These are phyloP conservation scores for Hippasteria phrygiana DNA, from an alignment of 53 echinoderm and acorn worm species.

Conservation along the genomic window DNA sequence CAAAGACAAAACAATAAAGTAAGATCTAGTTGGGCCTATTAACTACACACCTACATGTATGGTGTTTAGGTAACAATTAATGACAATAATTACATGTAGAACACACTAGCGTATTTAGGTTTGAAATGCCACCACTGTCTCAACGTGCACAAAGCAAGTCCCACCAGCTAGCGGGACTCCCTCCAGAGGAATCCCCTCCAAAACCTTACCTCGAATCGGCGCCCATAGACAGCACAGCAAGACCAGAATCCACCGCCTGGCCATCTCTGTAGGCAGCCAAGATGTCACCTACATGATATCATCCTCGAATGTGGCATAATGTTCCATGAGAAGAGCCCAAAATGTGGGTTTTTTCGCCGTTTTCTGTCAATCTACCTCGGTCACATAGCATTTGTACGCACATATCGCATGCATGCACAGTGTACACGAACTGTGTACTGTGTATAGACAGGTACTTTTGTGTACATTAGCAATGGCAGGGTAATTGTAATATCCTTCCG, in stretches of 20 bases:
- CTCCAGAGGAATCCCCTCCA: background rate
- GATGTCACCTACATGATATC: constrained; percentile 80
- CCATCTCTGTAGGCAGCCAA: constrained; percentile 86
- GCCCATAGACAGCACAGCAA: constrained; percentile 84
- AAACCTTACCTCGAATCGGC: constrained; percentile 85
- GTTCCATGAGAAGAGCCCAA: constrained; percentile 38
- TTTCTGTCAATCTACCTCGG: background rate
- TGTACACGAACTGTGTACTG: background rate
- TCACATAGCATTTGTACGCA: background rate
- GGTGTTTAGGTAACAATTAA: no score
- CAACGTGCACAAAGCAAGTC: constrained; percentile 53
- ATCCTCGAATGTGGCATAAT: constrained; percentile 59
- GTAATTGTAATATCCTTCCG: constrained; percentile 35
- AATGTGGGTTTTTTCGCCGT: background rate
- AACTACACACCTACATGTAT: no score
- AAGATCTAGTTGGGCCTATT: background rate
- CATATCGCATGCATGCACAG: background rate
- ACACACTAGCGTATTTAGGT: background rate
- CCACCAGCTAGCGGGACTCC: background rate
- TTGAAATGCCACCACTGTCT: background rate
- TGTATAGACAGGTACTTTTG: constrained; percentile 31
- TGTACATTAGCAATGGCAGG: constrained; percentile 54
- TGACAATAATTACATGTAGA: no score
- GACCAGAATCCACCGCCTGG: constrained; percentile 77
- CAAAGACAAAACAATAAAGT: background rate